Conservation (phyloP, 1,140 invertebrate species). For the Diabrotica virgifera region DNA sequence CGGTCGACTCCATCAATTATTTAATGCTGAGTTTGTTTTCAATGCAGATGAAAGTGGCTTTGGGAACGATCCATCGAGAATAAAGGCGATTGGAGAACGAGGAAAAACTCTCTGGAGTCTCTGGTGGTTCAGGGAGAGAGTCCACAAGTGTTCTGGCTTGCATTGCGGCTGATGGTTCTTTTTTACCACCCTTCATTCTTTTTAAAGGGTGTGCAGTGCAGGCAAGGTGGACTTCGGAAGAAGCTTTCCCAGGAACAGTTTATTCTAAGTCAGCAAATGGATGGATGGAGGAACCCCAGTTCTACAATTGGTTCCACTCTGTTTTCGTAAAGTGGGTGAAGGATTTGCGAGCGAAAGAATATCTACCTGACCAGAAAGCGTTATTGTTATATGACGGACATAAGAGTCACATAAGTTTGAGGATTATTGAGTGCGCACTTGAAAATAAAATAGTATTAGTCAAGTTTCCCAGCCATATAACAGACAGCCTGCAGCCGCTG, state of each 20-base stretch:
- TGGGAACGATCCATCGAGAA: constrained; percentile 18
- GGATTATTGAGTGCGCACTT: no score
- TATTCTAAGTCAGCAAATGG: constrained; percentile 41
- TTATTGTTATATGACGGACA: constrained; percentile 28
- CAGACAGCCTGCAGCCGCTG: no score
- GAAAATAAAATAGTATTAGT: no score
- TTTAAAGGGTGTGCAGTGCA: neutral
- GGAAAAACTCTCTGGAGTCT: no score
- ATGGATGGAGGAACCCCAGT: constrained; percentile 41
- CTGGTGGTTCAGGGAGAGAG: neutral
- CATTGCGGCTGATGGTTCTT: neutral
- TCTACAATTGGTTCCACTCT: constrained; percentile 37
- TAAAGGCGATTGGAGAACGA: constrained; percentile 23
- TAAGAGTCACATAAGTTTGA: no score
- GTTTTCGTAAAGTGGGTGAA: constrained; percentile 24
- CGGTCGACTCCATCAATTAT: no score
- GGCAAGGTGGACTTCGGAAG: neutral
- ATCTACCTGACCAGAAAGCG: no score
- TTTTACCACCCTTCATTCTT: neutral
- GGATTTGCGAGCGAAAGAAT: constrained; percentile 12
- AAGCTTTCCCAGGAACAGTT: no score
- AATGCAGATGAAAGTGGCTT: constrained; percentile 28
- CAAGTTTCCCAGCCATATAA: no score
- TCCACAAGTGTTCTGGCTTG: neutral
- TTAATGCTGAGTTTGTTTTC: constrained; percentile 22